A percentile compares a stretch with the other conserved stretches of the same genome.
phyloP scores from a whole-genome alignment of 1,140 invertebrate genomes.

The Dolichoris vasculosae region DNA sequence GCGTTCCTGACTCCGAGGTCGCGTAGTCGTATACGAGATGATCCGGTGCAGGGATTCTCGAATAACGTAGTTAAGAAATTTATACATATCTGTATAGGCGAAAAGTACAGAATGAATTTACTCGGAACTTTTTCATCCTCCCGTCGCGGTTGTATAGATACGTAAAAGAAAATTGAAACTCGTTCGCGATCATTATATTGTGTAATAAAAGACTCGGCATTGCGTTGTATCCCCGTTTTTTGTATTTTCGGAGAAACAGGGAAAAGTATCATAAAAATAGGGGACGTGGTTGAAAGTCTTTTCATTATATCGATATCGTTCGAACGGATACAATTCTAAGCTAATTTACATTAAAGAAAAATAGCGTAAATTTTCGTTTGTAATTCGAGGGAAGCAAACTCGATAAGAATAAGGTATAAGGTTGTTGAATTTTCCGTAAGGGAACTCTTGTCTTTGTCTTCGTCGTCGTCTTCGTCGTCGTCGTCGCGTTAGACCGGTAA shows the following conservation, averaged over 20 bases:
- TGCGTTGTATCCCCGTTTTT: neutral
- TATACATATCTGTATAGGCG: constrained; percentile 43
- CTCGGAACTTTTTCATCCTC: neutral
- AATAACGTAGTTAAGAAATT: constrained; percentile 40
- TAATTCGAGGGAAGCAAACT: constrained; percentile 4
- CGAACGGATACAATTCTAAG: neutral
- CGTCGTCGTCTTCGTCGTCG: too few relatives aligned
- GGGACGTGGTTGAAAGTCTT: neutral
- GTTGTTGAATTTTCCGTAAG: constrained; percentile 60
- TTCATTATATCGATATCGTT: neutral
- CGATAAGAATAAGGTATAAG: neutral
- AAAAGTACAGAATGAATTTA: constrained; percentile 29
- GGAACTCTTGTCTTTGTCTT: too few relatives aligned
- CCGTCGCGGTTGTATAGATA: constrained; percentile 12
- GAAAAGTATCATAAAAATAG: neutral
- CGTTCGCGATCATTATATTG: neutral
- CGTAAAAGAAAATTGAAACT: neutral
- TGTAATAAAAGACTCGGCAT: neutral
- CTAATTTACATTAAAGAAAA: constrained; percentile 15
- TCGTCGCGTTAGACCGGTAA: constrained; percentile 40
- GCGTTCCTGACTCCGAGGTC: too few relatives aligned
- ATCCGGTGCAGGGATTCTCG: neutral
- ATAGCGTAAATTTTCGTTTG: constrained; percentile 33
- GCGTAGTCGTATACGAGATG: constrained; percentile 37
- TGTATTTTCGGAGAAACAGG: constrained; percentile 38